These are phyloP conservation scores for Onthophagus taurus DNA, from an alignment of 1,140 invertebrate species.

Conservation along the genomic window DNA sequence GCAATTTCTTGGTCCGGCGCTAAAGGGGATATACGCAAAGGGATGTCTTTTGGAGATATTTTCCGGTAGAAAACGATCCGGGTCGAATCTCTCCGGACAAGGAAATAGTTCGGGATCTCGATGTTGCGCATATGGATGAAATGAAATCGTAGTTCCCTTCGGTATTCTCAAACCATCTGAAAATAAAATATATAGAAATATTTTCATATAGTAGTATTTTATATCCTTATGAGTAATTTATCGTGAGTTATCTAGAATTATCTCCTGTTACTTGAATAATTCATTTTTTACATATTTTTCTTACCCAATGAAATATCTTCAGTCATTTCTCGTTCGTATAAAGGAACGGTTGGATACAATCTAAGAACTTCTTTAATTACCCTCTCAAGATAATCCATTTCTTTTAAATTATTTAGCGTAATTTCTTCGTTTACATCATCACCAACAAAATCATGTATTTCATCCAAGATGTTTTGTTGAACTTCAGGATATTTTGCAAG, in stretches of 20 bases:
- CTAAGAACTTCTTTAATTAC: slow-evolving; percentile 60
- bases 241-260: neutral
- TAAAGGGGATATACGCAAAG: slow-evolving; percentile 11
- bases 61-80: slow-evolving; percentile 8
- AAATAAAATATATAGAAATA: neutral
- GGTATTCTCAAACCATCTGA: slow-evolving; percentile 4
- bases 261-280: neutral
- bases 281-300: slow-evolving; percentile 10
- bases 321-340: slow-evolving; percentile 50
- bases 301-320: slow-evolving; percentile 52
- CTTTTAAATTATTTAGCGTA: slow-evolving; percentile 51
- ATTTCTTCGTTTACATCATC: slow-evolving; percentile 38
- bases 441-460: slow-evolving; percentile 43
- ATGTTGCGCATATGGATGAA: slow-evolving; percentile 5
- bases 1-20: slow-evolving; percentile 10
- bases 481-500: slow-evolving; percentile 5
- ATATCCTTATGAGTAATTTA: neutral
- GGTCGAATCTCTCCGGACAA: slow-evolving; percentile 4
- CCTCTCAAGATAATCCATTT: slow-evolving; percentile 64
- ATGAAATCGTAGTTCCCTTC: slow-evolving; percentile 8
- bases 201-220: neutral
- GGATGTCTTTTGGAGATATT: slow-evolving; percentile 1
- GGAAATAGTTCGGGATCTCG: neutral
- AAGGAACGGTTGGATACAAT: slow-evolving; percentile 63
- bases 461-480: slow-evolving; percentile 36